Base-by-base conservation (phyloP, 2,888 invertebrate species). In the Tinea semifulvella region DNA sequence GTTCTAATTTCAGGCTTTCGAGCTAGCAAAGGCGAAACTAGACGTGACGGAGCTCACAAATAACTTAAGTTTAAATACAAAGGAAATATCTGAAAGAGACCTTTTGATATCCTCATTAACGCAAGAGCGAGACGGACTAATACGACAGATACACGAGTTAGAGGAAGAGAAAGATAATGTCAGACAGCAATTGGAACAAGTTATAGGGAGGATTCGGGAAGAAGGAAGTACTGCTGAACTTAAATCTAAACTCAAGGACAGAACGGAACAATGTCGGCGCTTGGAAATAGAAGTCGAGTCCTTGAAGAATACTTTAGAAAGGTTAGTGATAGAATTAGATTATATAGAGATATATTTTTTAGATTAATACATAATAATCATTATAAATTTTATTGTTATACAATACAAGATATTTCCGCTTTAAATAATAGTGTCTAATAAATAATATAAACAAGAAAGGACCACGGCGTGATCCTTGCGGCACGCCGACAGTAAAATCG, bases 1-100 rank as follows among this genome's bases (percentile, higher is more conserved):
- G n/a, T n/a, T n/a, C n/a, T n/a, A n/a, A 2, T 31, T 49, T 3
- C 49, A 82, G 82, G 80, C 77, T 44, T 72, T 84, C 52, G 81
- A 85, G 51, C 56, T 79, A 46, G 80, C 83, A 22, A 80, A 80
- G 57, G 68, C 76, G 1, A 68, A 69, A 26, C 51, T 85, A 4
- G 83, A 85, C 53, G 65, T 76, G 47, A 74, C 74, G 0, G 81
- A 82, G 45, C 57, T 77, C 11, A 64, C 58, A 47, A 69, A 61
- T 50, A 66, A 74, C 49, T 55, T 86, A 6, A 82, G 83, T 28
- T 84, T 84, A 11, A 83, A 85, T 36, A 72, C 65, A 14, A 83
- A 79, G 49, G 61, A 68, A 60, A 50, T 57, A 61, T 44, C 68
- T 40, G 57, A 73, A 53, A 54, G 56, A 44, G 67, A 68, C 45